Conservation (phyloP, 2,797 vertebrate genomes). For the Anguilla pacifica region DNA sequence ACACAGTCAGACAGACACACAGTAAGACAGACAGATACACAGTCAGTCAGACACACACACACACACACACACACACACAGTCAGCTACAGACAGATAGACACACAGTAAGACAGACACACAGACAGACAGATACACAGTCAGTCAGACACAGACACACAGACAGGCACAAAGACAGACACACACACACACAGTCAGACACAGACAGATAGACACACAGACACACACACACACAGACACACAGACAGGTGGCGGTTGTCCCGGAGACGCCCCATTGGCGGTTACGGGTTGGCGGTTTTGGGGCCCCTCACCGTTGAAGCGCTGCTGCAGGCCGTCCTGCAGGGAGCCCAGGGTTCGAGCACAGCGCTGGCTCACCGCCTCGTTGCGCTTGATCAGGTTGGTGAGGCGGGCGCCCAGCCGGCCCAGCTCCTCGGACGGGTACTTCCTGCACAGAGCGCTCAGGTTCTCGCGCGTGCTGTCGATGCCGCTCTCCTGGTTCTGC, state of each 20-base stretch:
- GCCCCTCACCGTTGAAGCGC: slow-evolving; percentile 79
- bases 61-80: no score
- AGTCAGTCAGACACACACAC: no score
- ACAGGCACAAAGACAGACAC: neutral
- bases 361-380: slow-evolving; percentile 80
- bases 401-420: slow-evolving; percentile 78
- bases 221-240: no score
- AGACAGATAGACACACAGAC: neutral
- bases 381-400: slow-evolving; percentile 83
- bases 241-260: no score
- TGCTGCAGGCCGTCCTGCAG: slow-evolving; percentile 87
- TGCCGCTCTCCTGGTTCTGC: slow-evolving; percentile 80
- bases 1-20: no score
- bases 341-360: slow-evolving; percentile 75
- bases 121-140: no score
- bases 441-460: slow-evolving; percentile 86
- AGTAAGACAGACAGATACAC: no score
- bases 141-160: neutral
- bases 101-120: no score
- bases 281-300: neutral
- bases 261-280: neutral
- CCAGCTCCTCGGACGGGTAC: slow-evolving; percentile 84
- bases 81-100: no score
- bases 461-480: slow-evolving; percentile 80
- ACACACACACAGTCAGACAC: neutral